Conservation (phyloP, 2,113 vertebrate genomes). For the Aptenodytes patagonicus region DNA sequence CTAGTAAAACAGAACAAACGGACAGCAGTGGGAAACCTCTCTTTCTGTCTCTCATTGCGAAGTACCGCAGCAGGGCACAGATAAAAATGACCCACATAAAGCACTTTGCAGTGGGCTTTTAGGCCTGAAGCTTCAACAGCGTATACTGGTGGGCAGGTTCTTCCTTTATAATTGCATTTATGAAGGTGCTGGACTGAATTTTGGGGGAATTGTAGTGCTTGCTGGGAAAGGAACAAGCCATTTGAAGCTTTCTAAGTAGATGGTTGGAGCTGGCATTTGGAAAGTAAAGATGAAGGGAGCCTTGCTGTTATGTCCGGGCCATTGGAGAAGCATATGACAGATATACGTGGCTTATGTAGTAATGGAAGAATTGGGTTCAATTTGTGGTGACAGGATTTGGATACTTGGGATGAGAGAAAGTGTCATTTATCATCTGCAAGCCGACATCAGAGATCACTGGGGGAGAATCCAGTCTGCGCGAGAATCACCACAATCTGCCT, state of each 20-base stretch:
- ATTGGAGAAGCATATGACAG: neutral
- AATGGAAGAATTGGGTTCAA: neutral
- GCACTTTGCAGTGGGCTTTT: neutral
- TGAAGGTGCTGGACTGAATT: neutral
- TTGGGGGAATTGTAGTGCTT: neutral
- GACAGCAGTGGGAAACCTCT: neutral
- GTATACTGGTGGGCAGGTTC: neutral
- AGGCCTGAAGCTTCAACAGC: neutral
- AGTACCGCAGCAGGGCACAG: neutral
- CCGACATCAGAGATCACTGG: neutral
- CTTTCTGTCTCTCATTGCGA: neutral
- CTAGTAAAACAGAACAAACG: neutral
- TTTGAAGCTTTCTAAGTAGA: neutral
- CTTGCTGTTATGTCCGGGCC: neutral
- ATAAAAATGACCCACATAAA: neutral
- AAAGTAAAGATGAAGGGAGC: neutral
- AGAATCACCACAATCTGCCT: neutral
- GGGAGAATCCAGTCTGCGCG: neutral
- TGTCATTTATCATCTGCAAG: neutral
- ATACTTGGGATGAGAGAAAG: neutral
- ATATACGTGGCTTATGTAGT: fast-evolving
- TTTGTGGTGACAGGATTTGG: neutral
- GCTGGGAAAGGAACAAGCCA: neutral
- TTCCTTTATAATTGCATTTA: neutral
- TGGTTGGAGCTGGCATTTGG: neutral